Base-by-base conservation (phyloP, 1,140 invertebrate species). In the Brachystomella parvula region DNA sequence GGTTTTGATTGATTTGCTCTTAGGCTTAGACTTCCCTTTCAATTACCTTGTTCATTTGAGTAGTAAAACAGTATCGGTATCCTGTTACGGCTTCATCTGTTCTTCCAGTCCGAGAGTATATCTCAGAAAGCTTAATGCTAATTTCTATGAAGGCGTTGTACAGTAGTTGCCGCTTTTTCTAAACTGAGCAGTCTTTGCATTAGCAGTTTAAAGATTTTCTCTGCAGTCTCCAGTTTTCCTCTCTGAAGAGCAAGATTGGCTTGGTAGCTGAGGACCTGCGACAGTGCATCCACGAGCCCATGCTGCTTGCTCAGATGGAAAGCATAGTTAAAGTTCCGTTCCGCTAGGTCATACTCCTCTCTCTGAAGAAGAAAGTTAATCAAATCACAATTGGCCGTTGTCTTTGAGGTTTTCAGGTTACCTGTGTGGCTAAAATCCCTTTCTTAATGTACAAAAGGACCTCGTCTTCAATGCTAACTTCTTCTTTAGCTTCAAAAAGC, bases 71-170 rank as follows among this genome's bases (percentile, higher is more conserved):
- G 53, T 71, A 73, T 39, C 69, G 61, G 53, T 65, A 69, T 21
- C 72, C 72, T 3, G 62, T 35, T 12, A 68, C 57, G 26, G 64
- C 60, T 32, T 73, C 65, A 17, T 59, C 62, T 3, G 53, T 19
- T 0, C 28, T 49, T 24, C 67, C 72, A n/a, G 31, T 67, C 32
- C 39, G n/a, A n/a, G 47, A 64, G 60, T 69, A 69, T 15, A 73
- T 73, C 32, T 67, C 47, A 26, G 72, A 56, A 3, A 73, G 59
- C 61, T 73, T 73, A 30, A 73, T 65, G 61, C 69, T 71, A 32
- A 73, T 73, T 65, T 73, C 72, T 1, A 73, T 59, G 21, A 73
- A 67, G 12, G 69, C n/a, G 58, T 73, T 73, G 26, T 73, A n/a
- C 69, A 17, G 39, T 71, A 19, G 63, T 28, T 21, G 61, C 15